Base-by-base conservation (phyloP, 2,113 vertebrate genomes). In the Platichthys flesus region DNA sequence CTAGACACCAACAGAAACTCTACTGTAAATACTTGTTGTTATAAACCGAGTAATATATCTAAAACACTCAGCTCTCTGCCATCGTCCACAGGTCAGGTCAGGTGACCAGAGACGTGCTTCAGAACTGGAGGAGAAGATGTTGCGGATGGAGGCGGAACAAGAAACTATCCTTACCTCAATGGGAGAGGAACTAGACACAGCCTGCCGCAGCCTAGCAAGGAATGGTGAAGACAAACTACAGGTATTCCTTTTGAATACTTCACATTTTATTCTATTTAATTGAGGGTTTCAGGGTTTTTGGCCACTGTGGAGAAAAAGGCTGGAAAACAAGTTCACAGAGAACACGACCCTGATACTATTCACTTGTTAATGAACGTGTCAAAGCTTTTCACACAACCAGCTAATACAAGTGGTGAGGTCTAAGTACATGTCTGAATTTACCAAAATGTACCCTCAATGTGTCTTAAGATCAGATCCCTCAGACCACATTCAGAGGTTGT, bases 191-290 rank as follows among this genome's bases (percentile, higher is more conserved):
- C 94, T 99, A 70, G 96, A 98, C 83, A 45, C 91, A 51, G 95
- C 91, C 56, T 98, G 97, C 90, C 89, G 95, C 78, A 80, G 94
- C 49, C 91, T 98, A 78, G 95, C 94, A 16, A 90, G 88, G 51
- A 95, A 96, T 31, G 94, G 93, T 0, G 67, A 94, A 76, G 95
- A 96, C 67, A 97, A 96, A 92, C 93, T 97, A 14, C 96, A 97
- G 94, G 97, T 98, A 97, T 42, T 62, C 51, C 1, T 20, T n/a
- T 23, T 35, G 1, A 14, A 20, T 18, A 60, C 14, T n/a, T 65
- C 26, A 18, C 7, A 45, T 20, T 2, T 23, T 9, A 2, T 49
- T 67, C 2, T 52, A 0, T 18, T 37, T 1, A 18, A 57, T 5
- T 49, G 0, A 12, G 28, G 40, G 40, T 2, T 15, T 1, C 52